Percentiles rank a stretch among this genome's conserved stretches.
Conservation (phyloP, 2,888 invertebrate species). For the Plagodis dolabraria region DNA sequence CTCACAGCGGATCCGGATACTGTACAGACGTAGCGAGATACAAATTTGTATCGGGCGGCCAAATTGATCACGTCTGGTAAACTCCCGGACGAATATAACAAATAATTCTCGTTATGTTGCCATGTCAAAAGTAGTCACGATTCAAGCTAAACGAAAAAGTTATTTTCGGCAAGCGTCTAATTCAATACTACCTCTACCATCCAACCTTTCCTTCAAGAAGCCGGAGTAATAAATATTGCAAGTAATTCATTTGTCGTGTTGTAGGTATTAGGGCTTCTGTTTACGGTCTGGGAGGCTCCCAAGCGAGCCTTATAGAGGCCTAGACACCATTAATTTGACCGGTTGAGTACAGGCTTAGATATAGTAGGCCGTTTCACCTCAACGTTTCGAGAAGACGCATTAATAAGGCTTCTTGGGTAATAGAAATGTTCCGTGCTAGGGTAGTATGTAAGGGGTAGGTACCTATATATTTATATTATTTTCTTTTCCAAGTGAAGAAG, state of each 20-base stretch:
- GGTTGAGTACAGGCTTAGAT: constrained; percentile 19
- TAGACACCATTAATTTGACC: constrained; percentile 35
- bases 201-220: constrained; percentile 10
- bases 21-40: constrained; percentile 2
- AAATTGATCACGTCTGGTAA: constrained; percentile 4
- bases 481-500: too few species aligned
- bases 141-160: constrained; percentile 1
- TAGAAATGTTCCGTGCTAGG: constrained; percentile 1
- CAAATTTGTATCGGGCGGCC: too few species aligned
- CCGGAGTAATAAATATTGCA: constrained; percentile 38
- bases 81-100: constrained; percentile 3
- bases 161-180: constrained; percentile 6
- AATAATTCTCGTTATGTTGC: constrained; percentile 9
- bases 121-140: constrained; percentile 19
- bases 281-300: constrained; percentile 38
- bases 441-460: too few species aligned
- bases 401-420: constrained; percentile 15
- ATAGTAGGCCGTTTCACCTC: constrained; percentile 21
- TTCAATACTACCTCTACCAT: constrained; percentile 6
- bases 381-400: constrained; percentile 14
- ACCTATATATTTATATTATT: too few species aligned
- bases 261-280: constrained; percentile 39
- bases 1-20: constrained; percentile 8
- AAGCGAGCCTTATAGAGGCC: constrained; percentile 27
- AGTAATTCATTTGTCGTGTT: constrained; percentile 46